Conservation (phyloP, 2,797 vertebrate species). For the Halcyon chelicuti region DNA sequence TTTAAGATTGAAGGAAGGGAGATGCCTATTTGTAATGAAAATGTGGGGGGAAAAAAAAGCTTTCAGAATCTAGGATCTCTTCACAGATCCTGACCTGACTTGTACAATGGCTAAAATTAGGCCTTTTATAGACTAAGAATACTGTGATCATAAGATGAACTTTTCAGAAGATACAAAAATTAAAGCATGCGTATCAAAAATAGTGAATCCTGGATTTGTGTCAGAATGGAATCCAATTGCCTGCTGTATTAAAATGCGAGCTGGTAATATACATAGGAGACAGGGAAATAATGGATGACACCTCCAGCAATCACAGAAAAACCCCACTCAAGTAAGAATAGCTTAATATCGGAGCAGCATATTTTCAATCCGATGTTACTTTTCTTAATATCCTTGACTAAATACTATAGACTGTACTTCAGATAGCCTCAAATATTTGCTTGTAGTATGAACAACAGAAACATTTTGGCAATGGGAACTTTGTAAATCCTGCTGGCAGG, state of each 20-base stretch:
- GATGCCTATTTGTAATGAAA: neutral
- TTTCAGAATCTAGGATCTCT: neutral
- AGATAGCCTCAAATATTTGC: neutral
- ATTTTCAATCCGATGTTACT: neutral
- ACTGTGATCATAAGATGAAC: neutral
- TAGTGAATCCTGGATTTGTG: neutral
- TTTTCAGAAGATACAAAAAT: neutral
- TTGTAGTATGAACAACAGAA: neutral
- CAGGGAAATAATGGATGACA: neutral
- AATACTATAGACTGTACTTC: neutral
- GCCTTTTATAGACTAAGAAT: neutral
- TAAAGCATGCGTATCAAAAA: neutral
- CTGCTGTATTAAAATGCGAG: neutral
- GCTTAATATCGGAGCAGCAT: neutral
- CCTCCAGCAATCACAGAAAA: neutral
- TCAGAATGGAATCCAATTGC: neutral
- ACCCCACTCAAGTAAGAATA: neutral
- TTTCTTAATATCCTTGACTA: neutral
- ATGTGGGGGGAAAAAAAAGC: fast-evolving
- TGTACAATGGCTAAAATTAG: neutral
- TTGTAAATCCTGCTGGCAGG: neutral
- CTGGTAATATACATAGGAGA: neutral
- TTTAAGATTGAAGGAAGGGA: neutral
- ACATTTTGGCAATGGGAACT: neutral
- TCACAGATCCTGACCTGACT: neutral